These are phyloP conservation scores for Trichacis sp. DNA, from an alignment of 2,888 invertebrate genomes.

Conservation along the genomic window DNA sequence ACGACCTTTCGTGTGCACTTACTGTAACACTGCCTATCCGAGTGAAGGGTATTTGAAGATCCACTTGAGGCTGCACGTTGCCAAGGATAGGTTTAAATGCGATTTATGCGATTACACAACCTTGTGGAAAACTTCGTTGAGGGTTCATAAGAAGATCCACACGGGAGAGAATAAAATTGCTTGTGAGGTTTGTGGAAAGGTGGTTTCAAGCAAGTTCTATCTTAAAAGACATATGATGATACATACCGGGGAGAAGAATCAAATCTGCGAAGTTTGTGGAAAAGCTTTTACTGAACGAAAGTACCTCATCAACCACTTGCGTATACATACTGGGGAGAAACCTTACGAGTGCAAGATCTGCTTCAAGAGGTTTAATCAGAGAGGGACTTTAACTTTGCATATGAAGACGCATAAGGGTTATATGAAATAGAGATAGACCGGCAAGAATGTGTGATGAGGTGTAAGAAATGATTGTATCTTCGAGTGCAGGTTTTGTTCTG, in stretches of 20 bases:
- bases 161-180: conserved; percentile 42
- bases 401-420: no score
- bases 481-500: no score
- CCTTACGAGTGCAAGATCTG: conserved; percentile 55
- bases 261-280: conserved; percentile 61
- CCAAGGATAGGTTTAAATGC: conserved; percentile 63
- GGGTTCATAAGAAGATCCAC: conserved; percentile 61
- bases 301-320: no score
- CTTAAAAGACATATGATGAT: conserved; percentile 60
- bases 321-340: conserved; percentile 59
- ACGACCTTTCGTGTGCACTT: no score
- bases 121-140: conserved; percentile 67
- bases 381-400: no score
- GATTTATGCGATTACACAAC: conserved; percentile 68
- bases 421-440: no score
- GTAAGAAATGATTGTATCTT: no score
- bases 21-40: conserved; percentile 71
- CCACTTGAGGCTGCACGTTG: no score
- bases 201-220: no score
- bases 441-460: no score
- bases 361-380: conserved; percentile 59
- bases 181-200: conserved; percentile 63
- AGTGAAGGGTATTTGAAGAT: conserved; percentile 72
- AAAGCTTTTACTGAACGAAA: no score
- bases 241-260: conserved; percentile 59